Conservation (phyloP, 2,797 vertebrate species). For the Phaenicophaeus curvirostris region DNA sequence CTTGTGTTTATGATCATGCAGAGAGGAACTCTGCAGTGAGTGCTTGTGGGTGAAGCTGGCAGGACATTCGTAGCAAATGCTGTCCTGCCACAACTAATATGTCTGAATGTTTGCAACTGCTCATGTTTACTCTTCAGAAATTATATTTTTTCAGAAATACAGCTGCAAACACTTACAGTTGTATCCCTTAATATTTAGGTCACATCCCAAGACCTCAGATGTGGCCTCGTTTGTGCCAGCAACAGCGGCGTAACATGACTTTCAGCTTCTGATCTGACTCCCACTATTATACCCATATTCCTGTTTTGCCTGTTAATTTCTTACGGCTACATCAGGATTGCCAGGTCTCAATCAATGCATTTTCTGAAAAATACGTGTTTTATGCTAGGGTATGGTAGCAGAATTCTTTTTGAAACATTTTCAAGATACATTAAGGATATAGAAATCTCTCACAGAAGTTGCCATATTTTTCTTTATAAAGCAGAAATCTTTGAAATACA, state of each 20-base stretch:
- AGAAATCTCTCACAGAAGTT: neutral
- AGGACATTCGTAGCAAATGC: conserved; percentile 13
- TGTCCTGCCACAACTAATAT: conserved; percentile 31
- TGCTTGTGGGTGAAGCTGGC: conserved; percentile 23
- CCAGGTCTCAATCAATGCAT: neutral
- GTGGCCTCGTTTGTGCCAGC: neutral
- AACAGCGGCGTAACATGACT: neutral
- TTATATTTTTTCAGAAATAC: conserved; percentile 44
- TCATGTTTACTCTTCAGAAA: conserved; percentile 34
- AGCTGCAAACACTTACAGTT: conserved; percentile 53
- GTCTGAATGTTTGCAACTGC: conserved; percentile 41
- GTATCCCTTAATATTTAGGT: conserved; percentile 35
- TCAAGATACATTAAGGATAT: neutral
- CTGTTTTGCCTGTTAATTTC: neutral
- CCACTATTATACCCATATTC: neutral
- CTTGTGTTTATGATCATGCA: neutral
- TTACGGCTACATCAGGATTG: neutral
- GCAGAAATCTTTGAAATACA: neutral
- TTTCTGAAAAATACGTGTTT: neutral
- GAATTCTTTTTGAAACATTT: neutral
- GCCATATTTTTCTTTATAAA: neutral
- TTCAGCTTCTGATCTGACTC: neutral
- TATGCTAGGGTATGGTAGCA: neutral
- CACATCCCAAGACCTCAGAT: conserved; percentile 18
- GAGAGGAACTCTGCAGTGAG: neutral